Percentiles rank a stretch among this genome's conserved stretches.
phyloP scores from a whole-genome alignment of 1,140 invertebrate species.

The Drosophila lowei region DNA sequence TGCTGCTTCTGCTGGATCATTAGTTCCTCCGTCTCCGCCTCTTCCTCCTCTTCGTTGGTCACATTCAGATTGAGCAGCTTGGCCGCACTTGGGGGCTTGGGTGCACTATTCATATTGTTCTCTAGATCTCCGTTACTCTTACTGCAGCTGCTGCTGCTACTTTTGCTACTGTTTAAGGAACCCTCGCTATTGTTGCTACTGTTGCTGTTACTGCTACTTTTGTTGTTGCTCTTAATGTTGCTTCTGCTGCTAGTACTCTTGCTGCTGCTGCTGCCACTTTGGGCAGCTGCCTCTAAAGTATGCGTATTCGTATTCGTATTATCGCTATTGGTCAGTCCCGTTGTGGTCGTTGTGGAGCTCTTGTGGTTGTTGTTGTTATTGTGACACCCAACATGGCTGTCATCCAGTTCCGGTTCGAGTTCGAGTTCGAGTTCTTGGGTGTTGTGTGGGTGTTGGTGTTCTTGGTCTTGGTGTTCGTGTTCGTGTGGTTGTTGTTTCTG shows the following conservation, averaged over 20 bases:
- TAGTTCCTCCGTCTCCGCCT: neutral
- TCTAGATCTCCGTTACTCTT: constrained; percentile 38
- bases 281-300: constrained; percentile 27
- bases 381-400: constrained; percentile 38
- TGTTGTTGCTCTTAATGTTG: constrained; percentile 33
- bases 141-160: constrained; percentile 33
- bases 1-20: neutral
- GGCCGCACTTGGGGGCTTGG: constrained; percentile 41
- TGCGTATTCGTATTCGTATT: constrained; percentile 63
- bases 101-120: constrained; percentile 68
- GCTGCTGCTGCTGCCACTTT: constrained; percentile 26
- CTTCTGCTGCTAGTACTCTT: constrained; percentile 28
- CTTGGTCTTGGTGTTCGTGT: constrained; percentile 34
- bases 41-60: constrained; percentile 31
- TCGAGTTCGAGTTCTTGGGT: constrained; percentile 37
- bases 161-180: constrained; percentile 57
- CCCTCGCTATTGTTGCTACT: constrained; percentile 4
- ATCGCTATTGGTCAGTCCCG: constrained; percentile 64
- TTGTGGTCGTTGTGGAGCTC: constrained; percentile 44
- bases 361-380: constrained; percentile 49
- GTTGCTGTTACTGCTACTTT: constrained; percentile 20
- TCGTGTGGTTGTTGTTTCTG: constrained; percentile 56
- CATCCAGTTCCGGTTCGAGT: constrained; percentile 46
- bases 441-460: constrained; percentile 12
- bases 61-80: constrained; percentile 62